A percentile compares a stretch with the other conserved stretches of the same genome.
Conservation (phyloP, 2,888 invertebrate genomes). For the Cataglyphis cursor region DNA sequence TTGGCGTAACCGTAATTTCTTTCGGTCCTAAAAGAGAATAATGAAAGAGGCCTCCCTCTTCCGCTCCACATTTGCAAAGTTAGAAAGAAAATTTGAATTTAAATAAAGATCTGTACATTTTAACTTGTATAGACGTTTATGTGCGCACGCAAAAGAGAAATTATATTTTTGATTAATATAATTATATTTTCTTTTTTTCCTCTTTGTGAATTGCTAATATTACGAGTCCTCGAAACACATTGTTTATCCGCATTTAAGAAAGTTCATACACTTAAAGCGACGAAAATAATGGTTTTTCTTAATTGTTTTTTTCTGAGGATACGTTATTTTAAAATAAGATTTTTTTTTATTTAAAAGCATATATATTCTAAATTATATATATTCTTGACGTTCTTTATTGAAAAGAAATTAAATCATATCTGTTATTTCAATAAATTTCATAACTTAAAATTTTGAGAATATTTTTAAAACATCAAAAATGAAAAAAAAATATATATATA, state of each 20-base stretch:
- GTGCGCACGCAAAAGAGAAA: neutral
- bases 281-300: neutral
- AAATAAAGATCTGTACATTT: neutral
- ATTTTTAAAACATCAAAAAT: neutral
- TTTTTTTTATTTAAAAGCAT: neutral
- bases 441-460: neutral
- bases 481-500: neutral
- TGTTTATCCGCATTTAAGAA: neutral
- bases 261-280: neutral
- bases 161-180: constrained; percentile 3
- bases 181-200: neutral
- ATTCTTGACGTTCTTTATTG: neutral
- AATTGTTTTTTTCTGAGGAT: neutral
- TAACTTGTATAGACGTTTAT: constrained; percentile 4
- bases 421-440: neutral
- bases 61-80: neutral
- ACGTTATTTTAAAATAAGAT: neutral
- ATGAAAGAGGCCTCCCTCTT: neutral
- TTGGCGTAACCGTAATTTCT: neutral
- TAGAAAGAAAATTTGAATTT: neutral
- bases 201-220: neutral
- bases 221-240: neutral
- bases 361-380: neutral
- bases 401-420: neutral
- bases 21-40: neutral